Conservation (phyloP, 2,113 vertebrate species). For the Forbesichthys papilliferus region DNA sequence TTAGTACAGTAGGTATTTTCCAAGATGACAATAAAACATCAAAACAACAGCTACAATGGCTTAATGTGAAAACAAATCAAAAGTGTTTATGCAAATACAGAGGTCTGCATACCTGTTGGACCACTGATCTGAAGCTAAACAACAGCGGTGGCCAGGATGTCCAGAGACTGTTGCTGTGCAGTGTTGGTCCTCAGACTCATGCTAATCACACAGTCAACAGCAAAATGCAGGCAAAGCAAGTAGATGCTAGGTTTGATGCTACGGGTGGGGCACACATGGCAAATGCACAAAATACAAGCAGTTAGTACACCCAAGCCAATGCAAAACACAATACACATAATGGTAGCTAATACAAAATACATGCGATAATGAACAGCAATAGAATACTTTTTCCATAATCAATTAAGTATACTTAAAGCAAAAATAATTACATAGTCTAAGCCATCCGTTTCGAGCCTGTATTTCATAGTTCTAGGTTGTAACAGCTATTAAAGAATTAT, state of each 20-base stretch:
- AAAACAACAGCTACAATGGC: background rate
- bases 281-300: constrained; percentile 31
- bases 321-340: background rate
- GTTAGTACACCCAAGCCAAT: constrained; percentile 39
- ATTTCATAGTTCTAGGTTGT: no score
- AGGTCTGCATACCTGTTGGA: constrained; percentile 77
- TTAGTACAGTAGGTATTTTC: background rate
- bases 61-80: constrained; percentile 10
- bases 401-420: no score
- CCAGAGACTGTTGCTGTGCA: constrained; percentile 53
- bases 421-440: no score
- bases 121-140: constrained; percentile 87
- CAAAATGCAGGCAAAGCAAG: constrained; percentile 53
- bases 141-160: constrained; percentile 84
- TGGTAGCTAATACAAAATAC: background rate
- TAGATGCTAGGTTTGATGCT: constrained; percentile 52
- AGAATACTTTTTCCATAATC: no score
- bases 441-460: no score
- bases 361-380: no score
- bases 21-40: background rate
- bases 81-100: constrained; percentile 14
- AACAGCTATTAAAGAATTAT: no score
- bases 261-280: constrained; percentile 46
- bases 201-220: constrained; percentile 71
- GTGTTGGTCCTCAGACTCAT: constrained; percentile 83